These are phyloP conservation scores for Drosophila gaucha DNA, from an alignment of 2,888 invertebrate species.

Conservation along the genomic window DNA sequence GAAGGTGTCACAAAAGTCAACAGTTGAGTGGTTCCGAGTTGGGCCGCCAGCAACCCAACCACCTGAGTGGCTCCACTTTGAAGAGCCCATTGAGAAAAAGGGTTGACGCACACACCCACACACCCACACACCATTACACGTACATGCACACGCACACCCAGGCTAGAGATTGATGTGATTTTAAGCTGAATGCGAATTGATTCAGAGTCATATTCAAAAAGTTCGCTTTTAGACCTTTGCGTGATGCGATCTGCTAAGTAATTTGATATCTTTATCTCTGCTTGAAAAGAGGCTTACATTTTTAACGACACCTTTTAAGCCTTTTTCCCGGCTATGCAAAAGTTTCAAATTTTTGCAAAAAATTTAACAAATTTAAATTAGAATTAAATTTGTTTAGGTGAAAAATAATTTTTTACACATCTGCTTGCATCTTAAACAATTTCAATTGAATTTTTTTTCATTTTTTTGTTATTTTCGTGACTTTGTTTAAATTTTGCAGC, in stretches of 20 bases:
- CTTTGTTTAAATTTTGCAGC: background rate
- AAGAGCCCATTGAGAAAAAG: slow-evolving; percentile 28
- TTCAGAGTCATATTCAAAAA: slow-evolving; percentile 44
- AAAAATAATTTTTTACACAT: background rate
- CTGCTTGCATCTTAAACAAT: background rate
- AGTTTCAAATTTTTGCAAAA: background rate
- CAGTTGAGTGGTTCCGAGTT: slow-evolving; percentile 38
- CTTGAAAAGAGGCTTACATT: background rate
- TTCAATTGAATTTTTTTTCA: background rate
- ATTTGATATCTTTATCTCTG: slow-evolving; percentile 18
- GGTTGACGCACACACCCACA: slow-evolving; percentile 21
- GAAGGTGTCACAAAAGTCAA: slow-evolving; percentile 70
- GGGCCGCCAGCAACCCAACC: slow-evolving; percentile 5
- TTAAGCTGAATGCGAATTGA: slow-evolving; percentile 58
- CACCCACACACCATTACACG: background rate
- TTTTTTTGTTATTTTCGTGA: background rate
- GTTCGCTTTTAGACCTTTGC: slow-evolving; percentile 13
- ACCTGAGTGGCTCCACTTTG: background rate
- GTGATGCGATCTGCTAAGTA: slow-evolving; percentile 14
- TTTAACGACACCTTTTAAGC: background rate
- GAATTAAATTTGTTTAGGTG: background rate
- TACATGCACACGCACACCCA: background rate
- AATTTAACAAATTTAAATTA: background rate
- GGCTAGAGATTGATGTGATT: slow-evolving; percentile 52
- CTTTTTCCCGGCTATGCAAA: background rate